Base-by-base conservation (phyloP, 2,797 vertebrate species). In the Morelia viridis region DNA sequence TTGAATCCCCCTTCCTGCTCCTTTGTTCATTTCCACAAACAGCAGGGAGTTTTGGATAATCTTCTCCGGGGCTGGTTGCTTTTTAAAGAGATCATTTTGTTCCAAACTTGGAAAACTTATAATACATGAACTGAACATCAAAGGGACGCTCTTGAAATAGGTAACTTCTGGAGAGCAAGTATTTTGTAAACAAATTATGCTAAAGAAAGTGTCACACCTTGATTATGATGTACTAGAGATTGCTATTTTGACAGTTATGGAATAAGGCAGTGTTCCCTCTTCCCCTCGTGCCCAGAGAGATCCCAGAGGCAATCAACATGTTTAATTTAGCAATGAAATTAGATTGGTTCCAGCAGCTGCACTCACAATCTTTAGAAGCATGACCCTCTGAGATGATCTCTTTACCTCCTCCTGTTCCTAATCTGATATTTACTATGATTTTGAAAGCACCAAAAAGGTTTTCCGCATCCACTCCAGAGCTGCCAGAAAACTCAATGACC, bases 291-390 rank as follows among this genome's bases (percentile, higher is more conserved):
- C 83, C 24, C 0, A 0, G 46, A 89, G 57, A 89, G n/a, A 46
- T 88, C 68, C 58, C 26, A 0, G 0, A 41, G 93, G 62, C 88
- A 94, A 60, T 35, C 87, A 57, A 90, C 76, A 3, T 76, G 65
- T 91, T 96, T 95, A 93, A 94, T 93, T 95, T 93, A 94, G 91
- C 93, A 87, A 84, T 93, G 92, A 94, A 94, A 94, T 94, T 89
- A 92, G 88, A 91, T 92, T 87, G 83, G 22, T 95, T 94, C 92
- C 90, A 95, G 90, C 68, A 93, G 93, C 68, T 94, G 61, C 83
- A 57, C 68, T 93, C 85, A 3, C 68, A 88, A 92, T 91, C 65
- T 86, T 92, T 53, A 85, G 90, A 87, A 90, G 56, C 11, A 2
- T 65, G 89, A 94, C 91, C 88, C n/a, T 86, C 89, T 83, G 91